Conservation (phyloP, 2,888 invertebrate species). For the Pollenia amentaria region DNA sequence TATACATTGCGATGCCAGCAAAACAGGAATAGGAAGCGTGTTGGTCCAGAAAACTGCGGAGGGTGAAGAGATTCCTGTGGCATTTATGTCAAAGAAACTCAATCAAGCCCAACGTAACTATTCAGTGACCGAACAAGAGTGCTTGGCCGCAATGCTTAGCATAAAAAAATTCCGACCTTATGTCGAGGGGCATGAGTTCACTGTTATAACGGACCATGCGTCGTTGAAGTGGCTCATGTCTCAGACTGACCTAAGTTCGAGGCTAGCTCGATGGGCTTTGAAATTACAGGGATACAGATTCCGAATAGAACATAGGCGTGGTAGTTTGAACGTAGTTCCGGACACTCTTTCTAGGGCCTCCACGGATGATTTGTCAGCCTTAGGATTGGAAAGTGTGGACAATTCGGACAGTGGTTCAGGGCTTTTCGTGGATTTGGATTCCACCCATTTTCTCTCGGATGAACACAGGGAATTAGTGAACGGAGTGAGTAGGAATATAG, state of each 20-base stretch:
- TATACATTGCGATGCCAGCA: conserved; percentile 46
- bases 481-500: neutral
- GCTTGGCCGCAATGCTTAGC: conserved; percentile 63
- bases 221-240: conserved; percentile 77
- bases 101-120: conserved; percentile 66
- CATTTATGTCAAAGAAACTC: conserved; percentile 47
- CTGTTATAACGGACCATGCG: conserved; percentile 69
- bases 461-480: conserved; percentile 5
- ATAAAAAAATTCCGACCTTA: conserved; percentile 66
- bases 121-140: conserved; percentile 68
- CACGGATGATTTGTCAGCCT: no score
- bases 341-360: neutral
- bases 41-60: conserved; percentile 49
- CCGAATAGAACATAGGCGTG: neutral
- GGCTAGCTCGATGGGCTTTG: conserved; percentile 63
- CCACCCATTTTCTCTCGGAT: conserved; percentile 37
- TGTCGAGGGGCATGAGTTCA: conserved; percentile 74
- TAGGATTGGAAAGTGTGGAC: no score
- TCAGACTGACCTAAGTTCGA: conserved; percentile 75
- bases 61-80: conserved; percentile 52
- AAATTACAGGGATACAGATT: conserved; percentile 43
- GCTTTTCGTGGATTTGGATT: conserved; percentile 35
- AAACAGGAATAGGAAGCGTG: conserved; percentile 43
- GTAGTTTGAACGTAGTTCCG: conserved; percentile 41
- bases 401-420: neutral